phyloP scores from a whole-genome alignment of 2,797 vertebrate genomes.

The Neostethus bicornis region DNA sequence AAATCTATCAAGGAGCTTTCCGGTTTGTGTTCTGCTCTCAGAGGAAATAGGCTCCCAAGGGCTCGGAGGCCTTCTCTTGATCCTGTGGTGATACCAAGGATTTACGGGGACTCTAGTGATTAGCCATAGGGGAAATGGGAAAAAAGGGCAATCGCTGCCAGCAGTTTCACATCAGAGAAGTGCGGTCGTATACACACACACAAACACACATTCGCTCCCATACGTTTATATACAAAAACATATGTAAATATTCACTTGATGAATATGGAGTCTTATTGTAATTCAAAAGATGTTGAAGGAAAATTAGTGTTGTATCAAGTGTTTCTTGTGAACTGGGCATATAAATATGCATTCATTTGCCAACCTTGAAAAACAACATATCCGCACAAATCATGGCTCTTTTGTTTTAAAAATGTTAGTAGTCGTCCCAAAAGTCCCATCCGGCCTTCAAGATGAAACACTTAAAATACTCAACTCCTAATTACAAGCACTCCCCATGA shows the following conservation, averaged over 20 bases:
- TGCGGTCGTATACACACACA: conserved; percentile 51
- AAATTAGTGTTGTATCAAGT: conserved; percentile 54
- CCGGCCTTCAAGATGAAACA: conserved; percentile 71
- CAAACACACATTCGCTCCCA: conserved; percentile 1
- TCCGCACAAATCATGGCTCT: conserved; percentile 52
- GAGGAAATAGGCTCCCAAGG: conserved; percentile 74
- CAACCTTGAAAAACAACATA: conserved; percentile 76
- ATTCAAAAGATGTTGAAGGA: conserved; percentile 38
- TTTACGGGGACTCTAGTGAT: conserved; percentile 79
- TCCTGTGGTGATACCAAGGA: conserved; percentile 76
- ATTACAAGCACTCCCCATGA: conserved; percentile 27
- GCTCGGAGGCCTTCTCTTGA: conserved; percentile 73
- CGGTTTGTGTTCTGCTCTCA: conserved; percentile 71
- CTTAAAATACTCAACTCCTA: conserved; percentile 44
- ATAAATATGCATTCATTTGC: conserved; percentile 75
- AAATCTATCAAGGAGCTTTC: conserved; percentile 73
- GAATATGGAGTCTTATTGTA: conserved; percentile 35
- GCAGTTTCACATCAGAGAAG: conserved; percentile 69
- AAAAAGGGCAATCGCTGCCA: conserved; percentile 75
- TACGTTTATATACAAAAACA: too few species aligned
- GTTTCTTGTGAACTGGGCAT: conserved; percentile 66
- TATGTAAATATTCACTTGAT: conserved; percentile 1
- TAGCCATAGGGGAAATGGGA: conserved; percentile 79
- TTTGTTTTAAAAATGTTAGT: conserved; percentile 58
- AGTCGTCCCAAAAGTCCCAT: conserved; percentile 50